A percentile compares a stretch with the other conserved stretches of the same genome.
These are phyloP conservation scores for Turritopsis rubra DNA, from an alignment of 30 jellyfish, hydroid and myxozoan genomes.

Conservation along the genomic window DNA sequence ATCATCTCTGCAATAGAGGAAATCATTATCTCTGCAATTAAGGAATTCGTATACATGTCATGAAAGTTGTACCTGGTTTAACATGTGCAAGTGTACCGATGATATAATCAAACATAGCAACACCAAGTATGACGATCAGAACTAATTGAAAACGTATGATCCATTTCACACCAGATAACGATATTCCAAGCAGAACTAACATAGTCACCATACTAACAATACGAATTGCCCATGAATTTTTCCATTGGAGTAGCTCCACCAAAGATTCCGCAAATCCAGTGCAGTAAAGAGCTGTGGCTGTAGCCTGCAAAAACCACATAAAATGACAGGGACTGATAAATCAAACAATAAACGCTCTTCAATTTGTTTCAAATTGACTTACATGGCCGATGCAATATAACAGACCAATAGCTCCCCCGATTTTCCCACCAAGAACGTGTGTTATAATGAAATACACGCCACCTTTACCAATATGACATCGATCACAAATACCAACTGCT, in stretches of 20 bases:
- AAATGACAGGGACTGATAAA: too few species aligned
- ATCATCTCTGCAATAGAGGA: too few species aligned
- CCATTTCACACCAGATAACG: slow-evolving; percentile 96
- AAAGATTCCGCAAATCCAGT: slow-evolving; percentile 92
- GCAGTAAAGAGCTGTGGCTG: slow-evolving; percentile 93
- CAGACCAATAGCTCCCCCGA: slow-evolving; percentile 91
- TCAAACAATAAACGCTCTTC: neutral
- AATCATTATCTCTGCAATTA: too few species aligned
- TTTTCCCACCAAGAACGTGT: slow-evolving; percentile 91
- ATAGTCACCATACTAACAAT: slow-evolving; percentile 57
- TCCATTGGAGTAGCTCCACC: slow-evolving; percentile 67
- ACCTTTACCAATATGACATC: slow-evolving; percentile 71
- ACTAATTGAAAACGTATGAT: slow-evolving; percentile 86
- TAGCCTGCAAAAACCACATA: slow-evolving; percentile 47
- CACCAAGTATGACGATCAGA: slow-evolving; percentile 66
- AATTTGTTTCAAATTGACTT: slow-evolving; percentile 8
- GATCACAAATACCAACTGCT: slow-evolving; percentile 88
- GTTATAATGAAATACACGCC: slow-evolving; percentile 89
- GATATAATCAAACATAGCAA: slow-evolving; percentile 82
- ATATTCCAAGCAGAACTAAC: slow-evolving; percentile 55
- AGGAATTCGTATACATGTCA: too few species aligned
- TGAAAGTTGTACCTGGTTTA: slow-evolving; percentile 75
- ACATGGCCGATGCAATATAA: slow-evolving; percentile 88
- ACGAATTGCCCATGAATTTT: slow-evolving; percentile 80
- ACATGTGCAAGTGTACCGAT: slow-evolving; percentile 71